Percentiles rank a stretch among this genome's conserved stretches.
These are phyloP conservation scores for Pedionomus torquatus DNA, from an alignment of 2,113 vertebrate species.

Conservation along the genomic window DNA sequence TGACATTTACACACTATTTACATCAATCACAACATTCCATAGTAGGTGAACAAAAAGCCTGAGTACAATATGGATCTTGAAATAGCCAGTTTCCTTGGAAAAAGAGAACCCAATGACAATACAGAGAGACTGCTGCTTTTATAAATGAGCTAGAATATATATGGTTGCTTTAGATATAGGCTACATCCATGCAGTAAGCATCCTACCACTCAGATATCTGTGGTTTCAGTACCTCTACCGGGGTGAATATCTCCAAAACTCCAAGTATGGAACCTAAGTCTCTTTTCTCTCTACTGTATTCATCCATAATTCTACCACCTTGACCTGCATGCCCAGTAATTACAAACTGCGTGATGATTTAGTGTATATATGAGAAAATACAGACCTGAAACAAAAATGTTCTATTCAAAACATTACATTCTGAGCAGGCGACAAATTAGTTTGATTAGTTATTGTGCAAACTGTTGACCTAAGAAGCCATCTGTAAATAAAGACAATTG, in stretches of 20 bases:
- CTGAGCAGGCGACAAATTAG: not conserved
- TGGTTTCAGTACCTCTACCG: not conserved
- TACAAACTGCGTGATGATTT: not conserved
- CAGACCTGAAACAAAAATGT: not conserved
- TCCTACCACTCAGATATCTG: not conserved
- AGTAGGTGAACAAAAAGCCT: rapidly evolving
- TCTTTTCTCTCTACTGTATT: not conserved
- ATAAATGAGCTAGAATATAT: not conserved
- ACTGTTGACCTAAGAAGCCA: not conserved
- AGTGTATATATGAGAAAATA: not conserved
- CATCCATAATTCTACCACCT: not conserved
- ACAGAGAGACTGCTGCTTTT: not conserved
- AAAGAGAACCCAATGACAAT: not conserved
- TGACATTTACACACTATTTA: not conserved
- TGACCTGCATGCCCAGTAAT: not conserved
- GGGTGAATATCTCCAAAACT: not conserved
- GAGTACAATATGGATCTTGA: not conserved
- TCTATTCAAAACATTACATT: slow-evolving; percentile 21
- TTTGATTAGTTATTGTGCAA: slow-evolving; percentile 18
- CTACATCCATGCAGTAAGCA: not conserved
- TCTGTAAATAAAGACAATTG: slow-evolving; percentile 15
- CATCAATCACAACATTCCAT: not conserved
- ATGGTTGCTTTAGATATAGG: not conserved
- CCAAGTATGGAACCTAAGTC: not conserved
- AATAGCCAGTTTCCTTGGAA: not conserved